These are phyloP conservation scores for Galendromus occidentalis DNA, from an alignment of 1,140 invertebrate genomes.

Conservation along the genomic window DNA sequence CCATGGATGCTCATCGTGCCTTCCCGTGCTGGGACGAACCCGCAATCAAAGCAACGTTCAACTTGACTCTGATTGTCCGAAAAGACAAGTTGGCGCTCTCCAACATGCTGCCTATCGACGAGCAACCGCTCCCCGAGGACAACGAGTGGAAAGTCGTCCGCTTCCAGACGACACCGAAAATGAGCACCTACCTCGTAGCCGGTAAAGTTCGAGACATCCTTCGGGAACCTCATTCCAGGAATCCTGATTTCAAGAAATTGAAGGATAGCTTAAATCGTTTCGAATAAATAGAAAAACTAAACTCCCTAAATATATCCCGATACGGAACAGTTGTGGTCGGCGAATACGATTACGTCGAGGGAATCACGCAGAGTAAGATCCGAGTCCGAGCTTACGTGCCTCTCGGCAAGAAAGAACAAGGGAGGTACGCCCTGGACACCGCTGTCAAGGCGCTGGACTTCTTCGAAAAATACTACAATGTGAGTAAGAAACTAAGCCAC, in stretches of 20 bases:
- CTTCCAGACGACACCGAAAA: slow-evolving; percentile 71
- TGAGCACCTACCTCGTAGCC: slow-evolving; percentile 90
- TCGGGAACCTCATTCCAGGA: not conserved
- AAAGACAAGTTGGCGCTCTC: slow-evolving; percentile 51
- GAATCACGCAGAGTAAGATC: slow-evolving; percentile 34
- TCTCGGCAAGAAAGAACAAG: slow-evolving; percentile 73
- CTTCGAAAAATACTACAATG: slow-evolving; percentile 20
- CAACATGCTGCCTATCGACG: slow-evolving; percentile 53
- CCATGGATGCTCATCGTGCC: slow-evolving; percentile 73
- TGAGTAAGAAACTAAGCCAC: not conserved
- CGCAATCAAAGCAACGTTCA: slow-evolving; percentile 79
- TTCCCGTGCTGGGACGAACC: slow-evolving; percentile 98
- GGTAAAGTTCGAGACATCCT: not conserved
- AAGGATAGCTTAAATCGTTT: not conserved
- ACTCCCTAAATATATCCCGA: not conserved
- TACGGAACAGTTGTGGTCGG: slow-evolving; percentile 48
- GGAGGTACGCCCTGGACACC: slow-evolving; percentile 60
- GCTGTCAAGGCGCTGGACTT: slow-evolving; percentile 18
- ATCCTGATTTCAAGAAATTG: not conserved
- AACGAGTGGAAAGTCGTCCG: slow-evolving; percentile 38
- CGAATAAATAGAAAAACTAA: not conserved
- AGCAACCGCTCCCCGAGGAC: slow-evolving; percentile 28
- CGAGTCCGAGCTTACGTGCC: slow-evolving; percentile 73
- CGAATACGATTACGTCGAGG: slow-evolving; percentile 83
- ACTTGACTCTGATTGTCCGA: slow-evolving; percentile 62